Percentiles rank a stretch among this genome's conserved stretches.
Conservation (phyloP, 1,140 invertebrate species). For the Matsumurasca onukii region DNA sequence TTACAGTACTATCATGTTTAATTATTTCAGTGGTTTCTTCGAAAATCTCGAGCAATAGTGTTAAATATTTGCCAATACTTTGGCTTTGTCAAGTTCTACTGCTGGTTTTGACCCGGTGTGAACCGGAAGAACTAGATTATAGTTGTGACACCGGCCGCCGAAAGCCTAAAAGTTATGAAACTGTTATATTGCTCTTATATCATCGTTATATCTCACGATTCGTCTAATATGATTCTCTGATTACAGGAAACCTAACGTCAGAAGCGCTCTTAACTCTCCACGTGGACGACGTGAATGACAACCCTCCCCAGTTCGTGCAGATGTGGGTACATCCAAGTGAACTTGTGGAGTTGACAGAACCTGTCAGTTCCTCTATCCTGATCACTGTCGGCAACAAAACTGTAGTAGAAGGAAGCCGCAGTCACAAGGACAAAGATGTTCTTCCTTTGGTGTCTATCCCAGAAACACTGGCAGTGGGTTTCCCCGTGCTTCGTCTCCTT, state of each 20-base stretch:
- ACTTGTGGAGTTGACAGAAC: constrained; percentile 59
- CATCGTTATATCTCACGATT: no score
- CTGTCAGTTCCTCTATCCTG: constrained; percentile 26
- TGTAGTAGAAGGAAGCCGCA: constrained; percentile 24
- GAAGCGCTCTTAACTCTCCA: constrained; percentile 68
- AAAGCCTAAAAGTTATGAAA: no score
- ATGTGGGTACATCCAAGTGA: constrained; percentile 64
- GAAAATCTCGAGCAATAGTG: no score
- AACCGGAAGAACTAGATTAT: no score
- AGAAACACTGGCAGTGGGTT: constrained; percentile 73
- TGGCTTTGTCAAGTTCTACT: no score
- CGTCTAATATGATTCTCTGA: constrained; percentile 3
- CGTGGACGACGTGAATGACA: constrained; percentile 83
- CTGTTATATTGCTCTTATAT: no score
- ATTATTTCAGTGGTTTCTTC: no score
- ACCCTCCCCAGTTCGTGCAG: constrained; percentile 68
- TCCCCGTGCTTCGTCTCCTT: constrained; percentile 72
- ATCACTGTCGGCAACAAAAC: constrained; percentile 38
- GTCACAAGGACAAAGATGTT: constrained; percentile 37
- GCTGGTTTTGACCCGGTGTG: no score
- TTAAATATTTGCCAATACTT: no score
- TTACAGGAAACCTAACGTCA: constrained; percentile 65
- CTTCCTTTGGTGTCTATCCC: constrained; percentile 66
- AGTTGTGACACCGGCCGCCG: no score
- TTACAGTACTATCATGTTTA: no score